phyloP scores from a whole-genome alignment of 2,888 invertebrate species.

The Agrenia bidenticulata region DNA sequence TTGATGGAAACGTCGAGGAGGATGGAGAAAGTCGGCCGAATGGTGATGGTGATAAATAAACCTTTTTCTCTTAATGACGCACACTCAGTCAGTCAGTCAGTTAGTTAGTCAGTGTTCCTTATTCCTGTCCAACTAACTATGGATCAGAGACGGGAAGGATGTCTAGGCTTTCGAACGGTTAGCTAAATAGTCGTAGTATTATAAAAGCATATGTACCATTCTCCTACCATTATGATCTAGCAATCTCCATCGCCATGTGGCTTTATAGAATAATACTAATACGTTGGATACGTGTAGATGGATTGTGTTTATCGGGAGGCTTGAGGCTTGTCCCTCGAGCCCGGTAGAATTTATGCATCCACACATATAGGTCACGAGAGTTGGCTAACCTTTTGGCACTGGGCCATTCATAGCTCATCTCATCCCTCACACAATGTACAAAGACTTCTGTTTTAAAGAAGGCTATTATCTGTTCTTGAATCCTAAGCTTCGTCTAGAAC shows the following conservation, averaged over 20 bases:
- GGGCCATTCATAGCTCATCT: slow-evolving; percentile 50
- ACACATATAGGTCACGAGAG: slow-evolving; percentile 53
- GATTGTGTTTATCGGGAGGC: slow-evolving; percentile 14
- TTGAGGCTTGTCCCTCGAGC: slow-evolving; percentile 23
- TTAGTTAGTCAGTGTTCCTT: slow-evolving; percentile 16
- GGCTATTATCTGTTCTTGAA: slow-evolving; percentile 19
- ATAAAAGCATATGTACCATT: too few relatives aligned
- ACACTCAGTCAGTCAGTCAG: slow-evolving; percentile 26
- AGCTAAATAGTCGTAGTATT: too few relatives aligned
- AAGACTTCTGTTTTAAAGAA: slow-evolving; percentile 25
- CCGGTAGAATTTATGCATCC: slow-evolving; percentile 48
- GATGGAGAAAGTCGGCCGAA: slow-evolving; percentile 20
- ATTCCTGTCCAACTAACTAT: slow-evolving; percentile 1
- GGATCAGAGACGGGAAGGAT: background rate
- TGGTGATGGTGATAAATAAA: slow-evolving; percentile 30
- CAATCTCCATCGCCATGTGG: slow-evolving; percentile 9
- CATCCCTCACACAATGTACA: slow-evolving; percentile 31
- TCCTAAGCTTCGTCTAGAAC: background rate
- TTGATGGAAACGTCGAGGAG: background rate
- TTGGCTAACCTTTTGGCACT: slow-evolving; percentile 53
- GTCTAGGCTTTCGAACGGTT: too few relatives aligned
- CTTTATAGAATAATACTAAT: background rate
- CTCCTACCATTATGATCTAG: too few relatives aligned
- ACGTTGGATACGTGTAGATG: slow-evolving; percentile 8
- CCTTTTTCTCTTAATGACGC: slow-evolving; percentile 31